Evolutionary conservation across 2,113 vertebrate genomes (phyloP).

Genomic region (Actinemys pallida): DNA sequence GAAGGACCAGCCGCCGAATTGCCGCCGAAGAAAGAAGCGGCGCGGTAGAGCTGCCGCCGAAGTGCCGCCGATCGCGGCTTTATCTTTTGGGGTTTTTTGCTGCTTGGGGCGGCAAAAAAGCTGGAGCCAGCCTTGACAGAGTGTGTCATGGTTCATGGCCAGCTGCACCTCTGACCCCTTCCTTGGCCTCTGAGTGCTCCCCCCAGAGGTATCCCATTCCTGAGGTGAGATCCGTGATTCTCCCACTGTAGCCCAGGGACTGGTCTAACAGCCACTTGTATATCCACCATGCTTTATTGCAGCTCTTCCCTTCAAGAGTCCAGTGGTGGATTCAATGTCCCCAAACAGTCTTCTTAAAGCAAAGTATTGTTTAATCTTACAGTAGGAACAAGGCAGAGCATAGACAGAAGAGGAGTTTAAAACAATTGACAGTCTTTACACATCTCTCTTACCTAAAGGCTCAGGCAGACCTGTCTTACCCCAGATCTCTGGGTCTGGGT

Average conservation of each 20-base stretch:
- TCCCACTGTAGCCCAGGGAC: neutral
- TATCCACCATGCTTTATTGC: neutral
- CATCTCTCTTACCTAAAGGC: neutral
- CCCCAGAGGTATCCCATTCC: neutral
- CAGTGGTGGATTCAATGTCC: neutral
- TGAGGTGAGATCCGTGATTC: neutral
- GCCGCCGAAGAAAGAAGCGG: too few relatives aligned
- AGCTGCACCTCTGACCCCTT: neutral
- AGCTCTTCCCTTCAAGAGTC: neutral
- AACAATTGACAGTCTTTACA: rapidly evolving
- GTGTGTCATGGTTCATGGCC: neutral
- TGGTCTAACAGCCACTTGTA: neutral
- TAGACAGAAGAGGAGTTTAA: neutral
- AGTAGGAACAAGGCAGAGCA: neutral
- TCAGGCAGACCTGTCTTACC: neutral
- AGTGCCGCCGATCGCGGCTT: too few relatives aligned
- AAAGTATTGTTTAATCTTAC: neutral
- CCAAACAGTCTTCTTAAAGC: neutral
- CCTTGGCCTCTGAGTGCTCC: neutral
- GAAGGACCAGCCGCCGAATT: too few relatives aligned
- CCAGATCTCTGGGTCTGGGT: neutral
- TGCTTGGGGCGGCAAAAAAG: too few relatives aligned
- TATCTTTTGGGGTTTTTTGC: too few relatives aligned
- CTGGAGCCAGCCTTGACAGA: neutral
- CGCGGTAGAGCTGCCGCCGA: too few relatives aligned